Conservation (phyloP, 64 coral and sea anemone genomes). For the Pocillopora damicornis region DNA sequence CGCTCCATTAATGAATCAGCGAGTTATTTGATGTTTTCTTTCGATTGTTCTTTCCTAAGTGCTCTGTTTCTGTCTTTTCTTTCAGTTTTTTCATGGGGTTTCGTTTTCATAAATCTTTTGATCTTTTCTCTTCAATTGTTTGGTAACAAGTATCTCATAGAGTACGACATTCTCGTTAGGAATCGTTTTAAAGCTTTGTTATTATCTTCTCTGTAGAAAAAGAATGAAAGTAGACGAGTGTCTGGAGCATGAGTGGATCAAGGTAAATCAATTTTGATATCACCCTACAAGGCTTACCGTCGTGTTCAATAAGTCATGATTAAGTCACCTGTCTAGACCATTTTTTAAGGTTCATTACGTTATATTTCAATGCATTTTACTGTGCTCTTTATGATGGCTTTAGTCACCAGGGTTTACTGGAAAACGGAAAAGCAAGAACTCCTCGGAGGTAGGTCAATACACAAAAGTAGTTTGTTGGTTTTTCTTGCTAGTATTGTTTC, state of each 20-base stretch:
- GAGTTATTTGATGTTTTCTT: too few relatives aligned
- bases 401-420: constrained; percentile 40
- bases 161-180: background rate
- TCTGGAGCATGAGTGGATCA: constrained; percentile 79
- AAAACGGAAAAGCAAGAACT: constrained; percentile 10
- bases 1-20: too few relatives aligned
- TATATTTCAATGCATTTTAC: too few relatives aligned
- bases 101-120: too few relatives aligned
- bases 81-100: too few relatives aligned
- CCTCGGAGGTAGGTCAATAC: constrained; percentile 10
- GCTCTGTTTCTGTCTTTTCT: too few relatives aligned
- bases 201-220: constrained; percentile 16
- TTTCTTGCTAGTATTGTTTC: too few relatives aligned
- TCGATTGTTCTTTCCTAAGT: too few relatives aligned
- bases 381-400: background rate
- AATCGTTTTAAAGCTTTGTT: background rate
- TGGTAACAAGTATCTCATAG: too few relatives aligned
- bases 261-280: constrained; percentile 35
- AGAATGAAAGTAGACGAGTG: constrained; percentile 66
- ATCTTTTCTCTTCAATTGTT: too few relatives aligned
- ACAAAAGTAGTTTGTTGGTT: background rate
- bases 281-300: background rate
- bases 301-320: background rate
- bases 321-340: too few relatives aligned
- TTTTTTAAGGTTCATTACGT: too few relatives aligned